These are phyloP conservation scores for Armadillidium nasatum DNA, from an alignment of 1,140 invertebrate genomes.

Conservation along the genomic window DNA sequence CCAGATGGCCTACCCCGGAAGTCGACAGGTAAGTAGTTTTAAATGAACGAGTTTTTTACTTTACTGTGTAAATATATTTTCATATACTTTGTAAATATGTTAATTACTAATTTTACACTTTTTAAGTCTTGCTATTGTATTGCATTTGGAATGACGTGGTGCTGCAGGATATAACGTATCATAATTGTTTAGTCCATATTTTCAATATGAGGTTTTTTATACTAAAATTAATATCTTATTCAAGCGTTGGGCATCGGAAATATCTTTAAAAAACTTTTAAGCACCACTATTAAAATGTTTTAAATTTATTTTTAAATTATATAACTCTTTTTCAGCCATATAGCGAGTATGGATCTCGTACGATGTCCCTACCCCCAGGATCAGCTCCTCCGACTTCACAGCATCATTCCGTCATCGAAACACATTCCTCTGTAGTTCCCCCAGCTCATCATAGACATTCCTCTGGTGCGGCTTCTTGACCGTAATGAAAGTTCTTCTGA, in stretches of 20 bases:
- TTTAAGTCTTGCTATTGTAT: too few species aligned
- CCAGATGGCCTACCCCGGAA: conserved; percentile 36
- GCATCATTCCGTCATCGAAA: conserved; percentile 27
- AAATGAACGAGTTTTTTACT: neutral
- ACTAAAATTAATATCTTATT: neutral
- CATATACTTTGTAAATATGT: too few species aligned
- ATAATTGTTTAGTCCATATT: neutral
- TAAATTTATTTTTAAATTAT: neutral
- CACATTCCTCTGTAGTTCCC: conserved; percentile 25
- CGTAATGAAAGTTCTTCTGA: conserved; percentile 47
- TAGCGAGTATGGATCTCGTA: conserved; percentile 34
- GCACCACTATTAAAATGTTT: neutral
- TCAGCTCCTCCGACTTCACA: conserved; percentile 39
- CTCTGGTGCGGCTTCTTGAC: conserved; percentile 32
- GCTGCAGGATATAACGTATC: neutral
- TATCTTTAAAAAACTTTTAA: neutral
- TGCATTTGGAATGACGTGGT: too few species aligned
- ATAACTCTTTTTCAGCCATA: conserved; percentile 27
- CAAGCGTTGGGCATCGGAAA: neutral
- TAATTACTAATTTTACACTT: too few species aligned
- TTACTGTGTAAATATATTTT: neutral
- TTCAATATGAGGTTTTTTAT: neutral
- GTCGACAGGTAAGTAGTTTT: conserved; percentile 30
- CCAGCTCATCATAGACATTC: conserved; percentile 31
- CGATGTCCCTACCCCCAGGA: conserved; percentile 45